Base-by-base conservation (phyloP, 2,888 invertebrate genomes). In the Megamerina dolium region DNA sequence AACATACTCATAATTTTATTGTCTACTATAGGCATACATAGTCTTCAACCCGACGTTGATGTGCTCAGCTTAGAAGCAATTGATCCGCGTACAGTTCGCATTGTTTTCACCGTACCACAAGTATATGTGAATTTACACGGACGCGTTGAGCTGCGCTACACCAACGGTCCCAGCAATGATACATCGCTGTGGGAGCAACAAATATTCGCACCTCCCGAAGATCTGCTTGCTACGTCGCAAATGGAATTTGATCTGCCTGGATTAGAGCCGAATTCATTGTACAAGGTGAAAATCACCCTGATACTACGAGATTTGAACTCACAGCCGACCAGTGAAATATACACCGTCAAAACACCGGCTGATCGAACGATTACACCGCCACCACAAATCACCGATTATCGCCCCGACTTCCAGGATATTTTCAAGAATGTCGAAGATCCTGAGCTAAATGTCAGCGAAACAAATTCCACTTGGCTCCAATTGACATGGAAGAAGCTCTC, bases 91-190 rank as follows among this genome's bases (percentile, higher is more conserved):
- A 85, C 87, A 21, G 82, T 91, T 8, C 82, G 87, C 51, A 78
- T 92, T 61, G 79, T 87, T 10, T 90, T 92, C 64, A 84, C 85
- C 4, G 82, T 92, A 9, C 90, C 92, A 0, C 76, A 81, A 16
- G 78, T 89, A 2, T 79, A 89, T 52, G 89, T 92, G 8, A 91
- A 91, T 20, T 75, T 92, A 33, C 83, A 87, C 58, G 92, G 92
- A 43, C 81, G 89, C 51, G 87, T 92, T 3, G 90, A 92, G 69
- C 75, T 92, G 48, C 78, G 88, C 62, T 92, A 90, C 65, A 89
- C 90, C 8, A 85, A 87, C 60, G 79, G 79, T 59, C 81, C 82
- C 13, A 80, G 80, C 52, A 78, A 78, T 47, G 85, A 88, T 55
- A 75, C 82, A 12, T 75, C 81, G 1, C 78, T 77, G 5, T 92